Conservation (phyloP, 2,797 vertebrate genomes). For the Sebastes hubbsi region DNA sequence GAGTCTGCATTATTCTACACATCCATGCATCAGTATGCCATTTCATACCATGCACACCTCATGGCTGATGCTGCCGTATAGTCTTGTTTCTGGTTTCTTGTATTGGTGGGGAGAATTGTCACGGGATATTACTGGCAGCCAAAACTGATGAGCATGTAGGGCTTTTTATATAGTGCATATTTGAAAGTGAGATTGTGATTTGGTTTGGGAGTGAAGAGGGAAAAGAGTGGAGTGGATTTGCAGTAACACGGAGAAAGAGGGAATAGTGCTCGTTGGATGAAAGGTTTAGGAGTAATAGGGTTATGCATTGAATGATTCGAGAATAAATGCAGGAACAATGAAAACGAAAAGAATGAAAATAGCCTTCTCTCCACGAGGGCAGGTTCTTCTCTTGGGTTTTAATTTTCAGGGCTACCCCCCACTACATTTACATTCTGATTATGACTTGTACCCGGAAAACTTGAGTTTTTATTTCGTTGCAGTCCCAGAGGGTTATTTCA, state of each 20-base stretch:
- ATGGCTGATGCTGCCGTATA: background rate
- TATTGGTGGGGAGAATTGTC: background rate
- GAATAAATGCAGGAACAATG: conserved; percentile 24
- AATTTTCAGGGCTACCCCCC: background rate
- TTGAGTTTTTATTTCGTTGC: conserved; percentile 31
- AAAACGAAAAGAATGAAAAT: conserved; percentile 27
- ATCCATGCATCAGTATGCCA: background rate
- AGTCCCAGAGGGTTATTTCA: conserved; percentile 16
- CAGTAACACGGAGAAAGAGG: conserved; percentile 2
- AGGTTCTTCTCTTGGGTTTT: conserved; percentile 16
- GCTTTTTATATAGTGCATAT: background rate
- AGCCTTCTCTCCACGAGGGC: background rate
- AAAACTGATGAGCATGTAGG: background rate
- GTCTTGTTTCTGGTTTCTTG: background rate
- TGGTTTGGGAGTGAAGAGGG: background rate
- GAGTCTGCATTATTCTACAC: background rate
- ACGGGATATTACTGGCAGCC: background rate
- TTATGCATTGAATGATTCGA: conserved; percentile 10
- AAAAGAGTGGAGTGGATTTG: conserved; percentile 28
- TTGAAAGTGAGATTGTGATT: conserved; percentile 1
- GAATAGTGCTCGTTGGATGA: conserved; percentile 40
- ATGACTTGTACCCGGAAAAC: conserved; percentile 22
- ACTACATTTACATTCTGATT: conserved; percentile 53
- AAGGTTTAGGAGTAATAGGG: conserved; percentile 17
- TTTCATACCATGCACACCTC: background rate